Base-by-base conservation (phyloP, 2,113 vertebrate species). In the Hoplias malabaricus region DNA sequence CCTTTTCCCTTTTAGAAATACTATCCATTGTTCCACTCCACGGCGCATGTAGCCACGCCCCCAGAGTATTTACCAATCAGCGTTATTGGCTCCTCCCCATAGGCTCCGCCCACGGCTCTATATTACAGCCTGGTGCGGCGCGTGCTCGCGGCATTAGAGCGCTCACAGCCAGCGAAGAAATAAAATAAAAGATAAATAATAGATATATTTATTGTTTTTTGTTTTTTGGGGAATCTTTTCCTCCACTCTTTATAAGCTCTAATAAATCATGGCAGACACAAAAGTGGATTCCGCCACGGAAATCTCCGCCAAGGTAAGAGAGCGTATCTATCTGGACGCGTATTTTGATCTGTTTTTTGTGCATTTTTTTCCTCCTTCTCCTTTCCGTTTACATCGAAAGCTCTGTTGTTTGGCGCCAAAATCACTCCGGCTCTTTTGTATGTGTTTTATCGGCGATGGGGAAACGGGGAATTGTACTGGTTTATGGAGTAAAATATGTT, bases 271-370 rank as follows among this genome's bases (percentile, higher is more conserved):
- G 95, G 95, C 96, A 88, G 96, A 96, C 91, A 89, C 94, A 53
- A 88, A 94, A 73, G 94, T 95, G 74, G 94, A 95, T 71, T 94
- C 95, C 83, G 94, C 91, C 78, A 92, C 92, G 80, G 95, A 96
- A 69, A 94, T 96, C 87, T 93, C 94, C 80, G 91, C 94, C 86
- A 96, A 96, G 96, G 96, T 96, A 92, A 95, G 92, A 46, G n/a
- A 50, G 12, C 36, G 3, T n/a, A n/a, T n/a, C n/a, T n/a, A n/a
- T n/a, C 2, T 10, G n/a, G 9, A 53, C n/a, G 5, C 2, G 19
- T 7, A 4, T 53, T 53, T 53, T 53, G 21, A 46, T 46, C 2
- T 46, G 14, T 42, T 46, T 46, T 2, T 53, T 6, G 27, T n/a
- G 2, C 31, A 21, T 40, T 2, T 56, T 25, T 38, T n/a, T 46